Evolutionary conservation across 2,888 invertebrate genomes (phyloP).

Genomic region (Volucella inanis): DNA sequence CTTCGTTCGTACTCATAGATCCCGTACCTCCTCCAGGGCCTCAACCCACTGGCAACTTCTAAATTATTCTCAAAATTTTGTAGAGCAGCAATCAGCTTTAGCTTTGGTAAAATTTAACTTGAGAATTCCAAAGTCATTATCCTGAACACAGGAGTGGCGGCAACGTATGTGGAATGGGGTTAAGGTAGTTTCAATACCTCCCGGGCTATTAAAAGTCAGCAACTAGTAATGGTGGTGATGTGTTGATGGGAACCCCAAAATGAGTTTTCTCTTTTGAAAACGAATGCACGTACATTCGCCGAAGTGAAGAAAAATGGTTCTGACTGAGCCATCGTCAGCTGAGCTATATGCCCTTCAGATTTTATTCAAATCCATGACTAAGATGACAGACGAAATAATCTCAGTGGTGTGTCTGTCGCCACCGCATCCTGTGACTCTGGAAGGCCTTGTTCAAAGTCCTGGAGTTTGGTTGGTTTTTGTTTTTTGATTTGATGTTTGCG

Average conservation of each 20-base stretch:
- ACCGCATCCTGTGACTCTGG: conserved; percentile 10
- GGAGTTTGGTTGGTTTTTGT: neutral
- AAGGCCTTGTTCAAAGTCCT: neutral
- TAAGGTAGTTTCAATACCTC: conserved; percentile 28
- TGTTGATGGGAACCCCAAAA: conserved; percentile 37
- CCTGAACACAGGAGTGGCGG: conserved; percentile 38
- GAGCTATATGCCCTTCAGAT: neutral
- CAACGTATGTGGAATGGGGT: neutral
- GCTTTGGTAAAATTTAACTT: conserved; percentile 54
- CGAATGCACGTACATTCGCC: conserved; percentile 26
- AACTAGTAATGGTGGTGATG: conserved; percentile 47
- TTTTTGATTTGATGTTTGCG: conserved; percentile 13
- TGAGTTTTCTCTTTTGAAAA: conserved; percentile 28
- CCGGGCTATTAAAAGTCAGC: conserved; percentile 44
- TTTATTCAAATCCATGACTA: conserved; percentile 9
- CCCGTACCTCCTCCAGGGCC: neutral
- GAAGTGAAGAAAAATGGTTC: conserved; percentile 7
- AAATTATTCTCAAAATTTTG: conserved; percentile 61
- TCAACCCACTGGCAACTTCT: conserved; percentile 32
- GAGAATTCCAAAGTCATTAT: conserved; percentile 67
- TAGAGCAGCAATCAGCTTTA: conserved; percentile 48
- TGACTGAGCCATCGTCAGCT: neutral
- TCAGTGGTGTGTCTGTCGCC: neutral
- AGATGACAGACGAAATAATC: conserved; percentile 18
- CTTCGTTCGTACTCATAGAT: conserved; percentile 4